These are phyloP conservation scores for Oeneis ivallda DNA, from an alignment of 2,888 invertebrate genomes.

Conservation along the genomic window DNA sequence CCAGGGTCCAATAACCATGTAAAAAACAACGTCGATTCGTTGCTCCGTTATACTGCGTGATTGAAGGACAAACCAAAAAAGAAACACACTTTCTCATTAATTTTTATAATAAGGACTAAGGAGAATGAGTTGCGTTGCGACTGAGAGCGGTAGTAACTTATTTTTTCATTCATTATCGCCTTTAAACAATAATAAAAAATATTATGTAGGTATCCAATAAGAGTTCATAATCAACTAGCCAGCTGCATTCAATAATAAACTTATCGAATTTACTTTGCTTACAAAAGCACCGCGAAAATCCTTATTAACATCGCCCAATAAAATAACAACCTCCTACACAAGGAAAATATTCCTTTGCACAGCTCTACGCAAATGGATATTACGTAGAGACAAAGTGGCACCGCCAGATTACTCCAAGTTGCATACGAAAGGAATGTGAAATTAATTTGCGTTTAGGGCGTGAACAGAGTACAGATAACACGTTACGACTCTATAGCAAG, in stretches of 20 bases:
- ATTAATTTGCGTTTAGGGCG: slow-evolving; percentile 5
- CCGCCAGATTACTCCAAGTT: slow-evolving; percentile 26
- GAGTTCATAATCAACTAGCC: not conserved
- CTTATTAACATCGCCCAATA: slow-evolving; percentile 30
- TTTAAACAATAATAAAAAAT: too few relatives aligned
- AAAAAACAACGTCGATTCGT: too few relatives aligned
- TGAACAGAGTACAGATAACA: not conserved
- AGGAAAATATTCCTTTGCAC: slow-evolving; percentile 13
- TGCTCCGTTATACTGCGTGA: too few relatives aligned
- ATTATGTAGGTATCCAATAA: too few relatives aligned
- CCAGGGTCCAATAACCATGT: too few relatives aligned
- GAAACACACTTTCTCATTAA: too few relatives aligned
- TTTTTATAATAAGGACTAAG: too few relatives aligned
- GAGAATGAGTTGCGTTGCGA: too few relatives aligned
- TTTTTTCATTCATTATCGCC: too few relatives aligned
- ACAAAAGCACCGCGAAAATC: slow-evolving; percentile 45
- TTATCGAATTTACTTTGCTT: slow-evolving; percentile 48
- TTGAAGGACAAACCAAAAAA: too few relatives aligned
- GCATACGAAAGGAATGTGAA: slow-evolving; percentile 18
- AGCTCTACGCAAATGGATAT: slow-evolving; percentile 30
- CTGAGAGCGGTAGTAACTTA: too few relatives aligned
- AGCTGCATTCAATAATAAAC: slow-evolving; percentile 43
- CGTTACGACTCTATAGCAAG: too few relatives aligned
- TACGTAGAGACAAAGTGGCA: slow-evolving; percentile 43
- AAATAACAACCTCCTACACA: slow-evolving; percentile 31